Percentiles rank a stretch among this genome's conserved stretches.
Evolutionary conservation across 2,888 invertebrate genomes (phyloP).

Genomic region (Agrotis exclamationis): DNA sequence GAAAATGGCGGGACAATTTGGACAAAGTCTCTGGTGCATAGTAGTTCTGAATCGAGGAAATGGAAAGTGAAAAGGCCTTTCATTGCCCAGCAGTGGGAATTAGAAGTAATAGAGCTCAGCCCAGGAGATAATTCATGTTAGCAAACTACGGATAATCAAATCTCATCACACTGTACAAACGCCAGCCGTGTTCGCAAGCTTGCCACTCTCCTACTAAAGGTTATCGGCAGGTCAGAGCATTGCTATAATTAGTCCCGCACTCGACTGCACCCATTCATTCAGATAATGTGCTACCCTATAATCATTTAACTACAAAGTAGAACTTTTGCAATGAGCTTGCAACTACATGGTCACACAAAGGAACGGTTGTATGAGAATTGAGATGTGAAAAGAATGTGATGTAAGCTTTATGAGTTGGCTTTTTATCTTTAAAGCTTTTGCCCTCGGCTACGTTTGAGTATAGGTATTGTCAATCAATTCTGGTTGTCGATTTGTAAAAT

Average conservation of each 20-base stretch:
- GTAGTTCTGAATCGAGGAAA: too few relatives aligned
- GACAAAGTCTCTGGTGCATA: too few relatives aligned
- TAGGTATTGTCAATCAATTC: background rate
- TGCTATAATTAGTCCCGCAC: conserved; percentile 79
- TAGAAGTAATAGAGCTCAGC: too few relatives aligned
- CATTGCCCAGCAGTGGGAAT: too few relatives aligned
- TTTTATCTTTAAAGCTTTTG: conserved; percentile 2
- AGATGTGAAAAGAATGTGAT: conserved; percentile 18
- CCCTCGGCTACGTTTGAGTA: too few relatives aligned
- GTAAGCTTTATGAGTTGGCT: background rate
- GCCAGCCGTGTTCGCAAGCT: conserved; percentile 50
- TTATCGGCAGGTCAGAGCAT: conserved; percentile 76
- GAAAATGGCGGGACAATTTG: too few relatives aligned
- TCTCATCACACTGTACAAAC: background rate
- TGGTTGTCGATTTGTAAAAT: background rate
- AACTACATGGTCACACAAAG: conserved; percentile 37
- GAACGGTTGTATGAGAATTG: conserved; percentile 31
- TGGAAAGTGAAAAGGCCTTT: too few relatives aligned
- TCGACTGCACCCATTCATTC: conserved; percentile 75
- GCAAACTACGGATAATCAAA: too few relatives aligned
- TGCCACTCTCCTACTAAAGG: conserved; percentile 66
- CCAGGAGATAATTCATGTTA: too few relatives aligned
- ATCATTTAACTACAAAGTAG: conserved; percentile 62
- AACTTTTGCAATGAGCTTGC: conserved; percentile 37
- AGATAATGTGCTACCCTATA: conserved; percentile 62